Evolutionary conservation across 2,888 invertebrate genomes (phyloP).

Genomic region (Morpho helenor): DNA sequence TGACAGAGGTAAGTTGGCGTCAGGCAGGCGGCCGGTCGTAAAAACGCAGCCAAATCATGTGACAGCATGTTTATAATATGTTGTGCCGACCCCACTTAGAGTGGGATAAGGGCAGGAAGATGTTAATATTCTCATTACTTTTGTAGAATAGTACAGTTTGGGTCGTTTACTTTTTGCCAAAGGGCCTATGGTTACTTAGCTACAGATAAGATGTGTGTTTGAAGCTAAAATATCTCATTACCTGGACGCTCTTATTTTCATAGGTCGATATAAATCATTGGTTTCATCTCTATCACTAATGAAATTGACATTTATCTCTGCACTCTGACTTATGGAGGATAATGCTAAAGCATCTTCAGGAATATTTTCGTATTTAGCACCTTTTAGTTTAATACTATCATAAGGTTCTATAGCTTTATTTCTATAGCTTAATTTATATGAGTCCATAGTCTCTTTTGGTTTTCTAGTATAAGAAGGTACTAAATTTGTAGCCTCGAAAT

Average conservation of each 20-base stretch:
- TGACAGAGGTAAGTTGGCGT: too few species aligned
- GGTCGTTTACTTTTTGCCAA: neutral
- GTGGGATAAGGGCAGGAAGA: too few species aligned
- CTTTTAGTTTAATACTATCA: too few species aligned
- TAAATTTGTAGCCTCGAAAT: neutral
- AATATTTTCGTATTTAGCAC: neutral
- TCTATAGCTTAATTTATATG: too few species aligned
- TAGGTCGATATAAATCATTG: neutral
- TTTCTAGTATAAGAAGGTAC: neutral
- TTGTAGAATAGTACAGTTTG: neutral
- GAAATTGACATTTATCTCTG: neutral
- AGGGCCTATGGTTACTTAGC: neutral
- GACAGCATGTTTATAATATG: too few species aligned
- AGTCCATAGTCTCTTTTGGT: too few species aligned
- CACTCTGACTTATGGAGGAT: neutral
- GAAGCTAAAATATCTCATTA: neutral
- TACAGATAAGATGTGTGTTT: neutral
- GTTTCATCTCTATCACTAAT: neutral
- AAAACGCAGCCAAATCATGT: too few species aligned
- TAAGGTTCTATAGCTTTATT: too few species aligned
- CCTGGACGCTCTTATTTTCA: slow-evolving; percentile 1
- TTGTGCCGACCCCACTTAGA: too few species aligned
- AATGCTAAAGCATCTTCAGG: neutral
- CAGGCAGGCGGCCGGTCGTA: too few species aligned
- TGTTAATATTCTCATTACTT: too few species aligned